These are phyloP conservation scores for Neodiprion lecontei DNA, from an alignment of 1,140 invertebrate species.

Conservation along the genomic window DNA sequence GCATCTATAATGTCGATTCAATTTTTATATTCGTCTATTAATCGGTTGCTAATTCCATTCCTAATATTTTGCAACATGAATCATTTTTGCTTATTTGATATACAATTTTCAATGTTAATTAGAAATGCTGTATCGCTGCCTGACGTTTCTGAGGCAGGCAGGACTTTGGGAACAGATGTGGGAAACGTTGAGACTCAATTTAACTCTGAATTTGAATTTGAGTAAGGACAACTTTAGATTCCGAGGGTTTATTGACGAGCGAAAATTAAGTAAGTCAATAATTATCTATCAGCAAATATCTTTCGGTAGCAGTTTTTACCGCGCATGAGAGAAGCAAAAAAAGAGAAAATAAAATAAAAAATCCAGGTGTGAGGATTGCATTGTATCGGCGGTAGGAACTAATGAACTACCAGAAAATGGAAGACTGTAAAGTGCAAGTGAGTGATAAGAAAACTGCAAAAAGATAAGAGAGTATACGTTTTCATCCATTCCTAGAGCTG, in stretches of 20 bases:
- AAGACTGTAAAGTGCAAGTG: too few relatives aligned
- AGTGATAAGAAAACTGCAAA: too few relatives aligned
- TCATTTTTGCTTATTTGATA: background rate
- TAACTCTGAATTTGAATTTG: conserved; percentile 66
- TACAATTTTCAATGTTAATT: conserved; percentile 24
- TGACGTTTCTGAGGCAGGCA: conserved; percentile 71
- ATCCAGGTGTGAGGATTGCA: too few relatives aligned
- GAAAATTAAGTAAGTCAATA: conserved; percentile 55
- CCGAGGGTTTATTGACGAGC: conserved; percentile 56
- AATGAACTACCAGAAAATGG: too few relatives aligned
- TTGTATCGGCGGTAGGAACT: too few relatives aligned
- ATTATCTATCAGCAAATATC: background rate
- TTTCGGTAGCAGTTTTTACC: too few relatives aligned
- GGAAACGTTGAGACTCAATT: conserved; percentile 66
- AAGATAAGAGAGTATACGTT: too few relatives aligned
- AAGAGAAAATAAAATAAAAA: too few relatives aligned
- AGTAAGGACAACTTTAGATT: conserved; percentile 54
- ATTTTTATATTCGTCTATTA: too few relatives aligned
- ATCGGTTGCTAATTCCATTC: background rate
- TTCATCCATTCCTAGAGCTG: too few relatives aligned
- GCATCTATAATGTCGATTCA: too few relatives aligned
- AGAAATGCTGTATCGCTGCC: conserved; percentile 66
- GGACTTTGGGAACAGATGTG: conserved; percentile 71
- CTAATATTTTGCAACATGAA: conserved; percentile 8
- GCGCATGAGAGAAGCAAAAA: too few relatives aligned